Percentiles rank a stretch among this genome's conserved stretches.
Conservation (phyloP, 2,888 invertebrate species). For the Trachelus tabidus region DNA sequence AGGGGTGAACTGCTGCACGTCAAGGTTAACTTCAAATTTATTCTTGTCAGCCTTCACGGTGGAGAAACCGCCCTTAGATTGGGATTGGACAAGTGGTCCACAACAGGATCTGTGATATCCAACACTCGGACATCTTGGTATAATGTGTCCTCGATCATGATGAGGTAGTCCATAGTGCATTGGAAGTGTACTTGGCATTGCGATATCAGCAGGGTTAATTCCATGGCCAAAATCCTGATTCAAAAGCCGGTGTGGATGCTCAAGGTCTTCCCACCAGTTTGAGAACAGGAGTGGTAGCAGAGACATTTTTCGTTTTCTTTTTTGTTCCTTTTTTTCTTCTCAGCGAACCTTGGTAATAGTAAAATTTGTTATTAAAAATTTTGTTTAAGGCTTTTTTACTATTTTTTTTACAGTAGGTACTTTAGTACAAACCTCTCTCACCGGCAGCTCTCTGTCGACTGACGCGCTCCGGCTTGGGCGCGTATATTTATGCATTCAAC, state of each 20-base stretch:
- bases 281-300: conserved; percentile 65
- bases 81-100: conserved; percentile 66
- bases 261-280: conserved; percentile 66
- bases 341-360: background rate
- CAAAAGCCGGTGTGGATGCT: conserved; percentile 77
- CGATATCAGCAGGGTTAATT: conserved; percentile 74
- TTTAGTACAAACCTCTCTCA: background rate
- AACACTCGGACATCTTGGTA: conserved; percentile 64
- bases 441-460: background rate
- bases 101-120: conserved; percentile 61
- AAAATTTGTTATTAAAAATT: background rate
- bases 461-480: background rate
- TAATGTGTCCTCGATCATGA: conserved; percentile 64
- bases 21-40: conserved; percentile 77
- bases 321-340: background rate
- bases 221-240: conserved; percentile 85
- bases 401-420: background rate
- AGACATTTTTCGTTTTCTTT: conserved; percentile 52
- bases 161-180: background rate
- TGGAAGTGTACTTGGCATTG: background rate
- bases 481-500: background rate
- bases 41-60: conserved; percentile 72
- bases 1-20: conserved; percentile 79
- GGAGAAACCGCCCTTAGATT: conserved; percentile 74
- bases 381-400: background rate